Evolutionary conservation across 2,888 invertebrate genomes (phyloP).

Genomic region (Limnephilus auricula): DNA sequence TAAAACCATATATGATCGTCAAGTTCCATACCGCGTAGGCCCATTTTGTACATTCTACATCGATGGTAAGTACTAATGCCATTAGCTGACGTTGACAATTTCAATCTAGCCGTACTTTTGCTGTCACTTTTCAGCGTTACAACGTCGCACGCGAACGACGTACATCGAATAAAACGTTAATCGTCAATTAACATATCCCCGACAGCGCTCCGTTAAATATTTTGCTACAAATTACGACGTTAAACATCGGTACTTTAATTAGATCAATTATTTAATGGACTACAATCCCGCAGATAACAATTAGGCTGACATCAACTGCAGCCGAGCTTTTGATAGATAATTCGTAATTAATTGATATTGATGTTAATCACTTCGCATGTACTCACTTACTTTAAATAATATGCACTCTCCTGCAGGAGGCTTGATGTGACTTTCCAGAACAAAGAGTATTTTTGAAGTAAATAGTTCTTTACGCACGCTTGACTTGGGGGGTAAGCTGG

Average conservation of each 20-base stretch:
- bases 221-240: slow-evolving; percentile 9
- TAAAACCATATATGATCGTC: too few relatives aligned
- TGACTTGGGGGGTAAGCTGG: too few relatives aligned
- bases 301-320: background rate
- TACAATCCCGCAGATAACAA: slow-evolving; percentile 7
- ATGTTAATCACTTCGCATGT: background rate
- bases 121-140: background rate
- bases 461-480: too few relatives aligned
- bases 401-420: background rate
- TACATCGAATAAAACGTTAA: slow-evolving; percentile 15
- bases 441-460: too few relatives aligned
- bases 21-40: background rate
- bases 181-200: background rate
- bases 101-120: background rate
- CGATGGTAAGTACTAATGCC: background rate
- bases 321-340: slow-evolving; percentile 9
- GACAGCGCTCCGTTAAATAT: background rate
- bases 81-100: background rate
- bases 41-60: background rate
- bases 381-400: too few relatives aligned
- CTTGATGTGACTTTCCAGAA: background rate
- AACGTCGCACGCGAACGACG: background rate
- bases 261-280: background rate
- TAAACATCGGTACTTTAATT: slow-evolving; percentile 18
- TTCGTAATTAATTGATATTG: background rate